Conservation (phyloP, 2,888 invertebrate species). For the Exephanes ischioxanthus region DNA sequence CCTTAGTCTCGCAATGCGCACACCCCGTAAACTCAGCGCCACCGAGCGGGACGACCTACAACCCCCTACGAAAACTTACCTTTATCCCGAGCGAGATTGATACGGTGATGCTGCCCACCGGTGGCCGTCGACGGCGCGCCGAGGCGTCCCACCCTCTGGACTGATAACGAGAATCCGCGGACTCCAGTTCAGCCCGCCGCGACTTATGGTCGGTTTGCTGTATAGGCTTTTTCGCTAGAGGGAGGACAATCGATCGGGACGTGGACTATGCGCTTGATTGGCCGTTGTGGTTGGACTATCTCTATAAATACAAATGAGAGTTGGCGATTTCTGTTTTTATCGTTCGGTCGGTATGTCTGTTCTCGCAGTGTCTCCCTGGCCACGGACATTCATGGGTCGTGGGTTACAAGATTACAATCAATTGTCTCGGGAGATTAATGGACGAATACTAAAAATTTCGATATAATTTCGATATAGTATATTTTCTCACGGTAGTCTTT, state of each 20-base stretch:
- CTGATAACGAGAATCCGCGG: slow-evolving; percentile 4
- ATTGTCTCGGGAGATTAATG: neutral
- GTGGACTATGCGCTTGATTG: neutral
- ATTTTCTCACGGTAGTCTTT: slow-evolving; percentile 89
- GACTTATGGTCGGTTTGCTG: neutral
- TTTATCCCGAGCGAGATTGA: slow-evolving; percentile 43
- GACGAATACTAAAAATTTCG: neutral
- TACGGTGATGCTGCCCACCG: slow-evolving; percentile 14
- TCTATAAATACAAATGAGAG: neutral
- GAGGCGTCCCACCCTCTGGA: slow-evolving; percentile 20
- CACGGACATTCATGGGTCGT: neutral
- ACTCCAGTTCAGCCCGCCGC: neutral
- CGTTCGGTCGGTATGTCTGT: neutral
- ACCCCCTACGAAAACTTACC: slow-evolving; percentile 49
- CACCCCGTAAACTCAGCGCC: slow-evolving; percentile 64
- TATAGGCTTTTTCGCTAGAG: neutral
- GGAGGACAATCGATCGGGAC: slow-evolving; percentile 26
- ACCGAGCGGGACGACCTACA: slow-evolving; percentile 63
- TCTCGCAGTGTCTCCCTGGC: neutral
- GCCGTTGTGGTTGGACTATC: neutral
- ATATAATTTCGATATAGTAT: neutral
- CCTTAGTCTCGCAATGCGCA: slow-evolving; percentile 48
- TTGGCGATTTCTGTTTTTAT: neutral
- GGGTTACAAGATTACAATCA: neutral
- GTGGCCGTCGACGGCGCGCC: slow-evolving; percentile 1